Base-by-base conservation (phyloP, 2,113 vertebrate species). In the Geococcyx californianus region DNA sequence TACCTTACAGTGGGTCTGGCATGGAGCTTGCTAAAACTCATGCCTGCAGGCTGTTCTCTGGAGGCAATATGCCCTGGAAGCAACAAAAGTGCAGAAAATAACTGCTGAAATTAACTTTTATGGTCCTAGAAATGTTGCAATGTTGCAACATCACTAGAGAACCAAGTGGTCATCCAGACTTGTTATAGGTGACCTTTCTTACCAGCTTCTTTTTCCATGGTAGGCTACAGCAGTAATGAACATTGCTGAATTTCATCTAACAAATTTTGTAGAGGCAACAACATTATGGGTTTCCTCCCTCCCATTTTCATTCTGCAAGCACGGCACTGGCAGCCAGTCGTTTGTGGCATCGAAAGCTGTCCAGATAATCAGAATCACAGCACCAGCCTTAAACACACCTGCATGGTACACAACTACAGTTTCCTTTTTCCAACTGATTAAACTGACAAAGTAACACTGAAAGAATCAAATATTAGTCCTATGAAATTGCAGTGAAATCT, bases 331-430 rank as follows among this genome's bases (percentile, higher is more conserved):
- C 80, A 84, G 45, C 33, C 34, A 44, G 33, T 19, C 2, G 10
- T 29, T 9, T 24, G 24, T 0, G 3, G 23, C 60, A 56, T n/a
- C 0, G 0, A 5, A 26, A 33, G 44, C 49, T 3, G 0, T 3
- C 56, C 47, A 52, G 76, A 13, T 15, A 36, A 33, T 14, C 1
- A 0, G 1, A 14, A 54, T 25, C 16, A 28, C 29, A 58, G 24
- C 56, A 13, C 14, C 66, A 56, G 28, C 42, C 49, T 18, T 7
- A 6, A 54, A 5, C 60, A 20, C n/a, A 1, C 2, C 78, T 15
- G n/a, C 47, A 13, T 0, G 2, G 12, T 4, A 21, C 3, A 2
- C 14, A 7, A 19, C 3, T 4, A 3, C 45, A 4, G 16, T 23
- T 12, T 38, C 9, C 40, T 18, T 29, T 33, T 40, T 9, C 49